A percentile compares a stretch with the other conserved stretches of the same genome.
Conservation (phyloP, 2,113 vertebrate species). For the Todiramphus chloris region DNA sequence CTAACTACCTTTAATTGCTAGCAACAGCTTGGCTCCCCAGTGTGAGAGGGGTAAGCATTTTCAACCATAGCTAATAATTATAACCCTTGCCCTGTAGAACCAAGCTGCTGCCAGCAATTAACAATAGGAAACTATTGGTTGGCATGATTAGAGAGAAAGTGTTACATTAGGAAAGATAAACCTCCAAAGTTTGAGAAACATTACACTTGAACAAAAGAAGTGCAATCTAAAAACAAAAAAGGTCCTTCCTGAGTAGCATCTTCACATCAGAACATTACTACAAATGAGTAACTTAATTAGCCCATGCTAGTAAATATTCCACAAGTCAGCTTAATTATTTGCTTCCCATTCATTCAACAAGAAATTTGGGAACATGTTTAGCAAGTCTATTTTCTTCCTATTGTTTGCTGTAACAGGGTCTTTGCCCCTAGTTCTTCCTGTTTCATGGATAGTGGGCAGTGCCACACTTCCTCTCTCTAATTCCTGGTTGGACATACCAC, state of each 20-base stretch:
- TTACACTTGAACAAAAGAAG: neutral
- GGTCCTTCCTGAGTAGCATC: neutral
- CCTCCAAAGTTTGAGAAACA: neutral
- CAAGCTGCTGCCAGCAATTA: neutral
- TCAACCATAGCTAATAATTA: neutral
- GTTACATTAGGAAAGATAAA: neutral
- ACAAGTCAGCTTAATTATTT: neutral
- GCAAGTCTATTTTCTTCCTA: neutral
- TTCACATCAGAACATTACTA: neutral
- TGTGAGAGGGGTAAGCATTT: conserved; percentile 21
- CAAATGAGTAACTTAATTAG: neutral
- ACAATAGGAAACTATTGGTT: neutral
- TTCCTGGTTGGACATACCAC: neutral
- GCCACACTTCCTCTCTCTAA: neutral
- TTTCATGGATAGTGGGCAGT: neutral
- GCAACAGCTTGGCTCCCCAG: neutral
- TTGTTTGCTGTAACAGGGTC: neutral
- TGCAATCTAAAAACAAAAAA: neutral
- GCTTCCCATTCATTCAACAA: neutral
- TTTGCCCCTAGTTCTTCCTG: neutral
- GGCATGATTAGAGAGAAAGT: neutral
- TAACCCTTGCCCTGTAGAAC: neutral
- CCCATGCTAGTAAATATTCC: neutral
- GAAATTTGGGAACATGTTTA: neutral
- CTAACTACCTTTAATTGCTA: conserved; percentile 26